Evolutionary conservation across 2,888 invertebrate genomes (phyloP).

Genomic region (Lottia scabra): DNA sequence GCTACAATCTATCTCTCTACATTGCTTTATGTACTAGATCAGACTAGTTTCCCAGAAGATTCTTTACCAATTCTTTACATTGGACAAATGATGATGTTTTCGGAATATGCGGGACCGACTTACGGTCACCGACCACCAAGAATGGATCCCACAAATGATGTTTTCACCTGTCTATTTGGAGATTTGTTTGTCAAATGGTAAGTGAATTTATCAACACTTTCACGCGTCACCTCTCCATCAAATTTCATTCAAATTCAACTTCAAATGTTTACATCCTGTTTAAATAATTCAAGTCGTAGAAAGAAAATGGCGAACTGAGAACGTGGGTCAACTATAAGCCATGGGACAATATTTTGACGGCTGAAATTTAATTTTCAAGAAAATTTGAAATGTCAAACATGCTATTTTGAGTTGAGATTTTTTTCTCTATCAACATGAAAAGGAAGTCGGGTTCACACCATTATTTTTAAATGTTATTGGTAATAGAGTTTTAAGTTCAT

Average conservation of each 20-base stretch:
- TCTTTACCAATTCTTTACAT: not conserved
- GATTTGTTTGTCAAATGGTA: slow-evolving; percentile 64
- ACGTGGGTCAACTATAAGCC: too few relatives aligned
- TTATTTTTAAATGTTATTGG: too few relatives aligned
- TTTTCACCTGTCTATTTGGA: slow-evolving; percentile 61
- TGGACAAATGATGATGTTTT: slow-evolving; percentile 43
- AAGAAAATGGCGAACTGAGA: too few relatives aligned
- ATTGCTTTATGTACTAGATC: not conserved
- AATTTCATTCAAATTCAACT: not conserved
- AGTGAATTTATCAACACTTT: slow-evolving; percentile 23
- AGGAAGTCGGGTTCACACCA: too few relatives aligned
- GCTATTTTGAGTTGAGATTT: too few relatives aligned
- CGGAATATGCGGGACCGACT: slow-evolving; percentile 44
- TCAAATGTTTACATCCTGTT: not conserved
- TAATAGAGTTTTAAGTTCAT: too few relatives aligned
- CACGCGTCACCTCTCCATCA: not conserved
- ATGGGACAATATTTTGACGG: too few relatives aligned
- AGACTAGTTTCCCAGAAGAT: not conserved
- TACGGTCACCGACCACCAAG: slow-evolving; percentile 37
- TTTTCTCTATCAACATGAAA: too few relatives aligned
- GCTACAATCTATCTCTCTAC: not conserved
- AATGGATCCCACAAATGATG: slow-evolving; percentile 59
- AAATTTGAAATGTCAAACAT: too few relatives aligned
- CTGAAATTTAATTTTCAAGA: too few relatives aligned
- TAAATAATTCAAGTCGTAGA: not conserved